phyloP scores from a whole-genome alignment of 2,113 vertebrate species.

The Mellivora capensis region DNA sequence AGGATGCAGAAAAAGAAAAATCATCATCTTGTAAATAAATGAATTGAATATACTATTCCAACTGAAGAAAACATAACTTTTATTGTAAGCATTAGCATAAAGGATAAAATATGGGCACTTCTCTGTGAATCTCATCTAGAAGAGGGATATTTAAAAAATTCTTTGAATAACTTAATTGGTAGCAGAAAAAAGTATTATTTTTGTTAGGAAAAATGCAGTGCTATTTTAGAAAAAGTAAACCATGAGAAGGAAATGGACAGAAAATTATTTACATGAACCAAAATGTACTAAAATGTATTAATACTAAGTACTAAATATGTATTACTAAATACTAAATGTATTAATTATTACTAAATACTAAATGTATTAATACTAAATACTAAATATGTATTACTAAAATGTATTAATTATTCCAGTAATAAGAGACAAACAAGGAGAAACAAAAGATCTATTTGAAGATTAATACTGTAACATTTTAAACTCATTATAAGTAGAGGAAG shows the following conservation, averaged over 20 bases:
- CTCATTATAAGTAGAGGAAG: not conserved
- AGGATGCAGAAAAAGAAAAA: not conserved
- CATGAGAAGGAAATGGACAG: not conserved
- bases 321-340: too few species aligned
- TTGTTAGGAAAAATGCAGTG: not conserved
- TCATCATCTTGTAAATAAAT: not conserved
- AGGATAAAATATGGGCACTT: not conserved
- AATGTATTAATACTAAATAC: too few species aligned
- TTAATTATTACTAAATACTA: too few species aligned
- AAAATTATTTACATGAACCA: not conserved
- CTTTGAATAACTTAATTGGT: too few species aligned
- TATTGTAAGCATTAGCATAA: not conserved
- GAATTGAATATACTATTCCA: not conserved
- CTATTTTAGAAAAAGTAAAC: not conserved
- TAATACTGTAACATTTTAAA: not conserved
- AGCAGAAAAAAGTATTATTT: not conserved
- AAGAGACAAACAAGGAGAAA: not conserved
- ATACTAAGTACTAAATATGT: too few species aligned
- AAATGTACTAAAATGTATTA: not conserved
- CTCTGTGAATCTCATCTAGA: not conserved
- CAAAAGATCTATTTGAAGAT: not conserved
- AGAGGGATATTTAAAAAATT: not conserved
- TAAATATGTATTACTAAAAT: too few species aligned
- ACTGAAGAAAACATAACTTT: not conserved
- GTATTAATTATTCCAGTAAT: not conserved